phyloP scores from a whole-genome alignment of 2,797 vertebrate species.

The Artibeus jamaicensis region DNA sequence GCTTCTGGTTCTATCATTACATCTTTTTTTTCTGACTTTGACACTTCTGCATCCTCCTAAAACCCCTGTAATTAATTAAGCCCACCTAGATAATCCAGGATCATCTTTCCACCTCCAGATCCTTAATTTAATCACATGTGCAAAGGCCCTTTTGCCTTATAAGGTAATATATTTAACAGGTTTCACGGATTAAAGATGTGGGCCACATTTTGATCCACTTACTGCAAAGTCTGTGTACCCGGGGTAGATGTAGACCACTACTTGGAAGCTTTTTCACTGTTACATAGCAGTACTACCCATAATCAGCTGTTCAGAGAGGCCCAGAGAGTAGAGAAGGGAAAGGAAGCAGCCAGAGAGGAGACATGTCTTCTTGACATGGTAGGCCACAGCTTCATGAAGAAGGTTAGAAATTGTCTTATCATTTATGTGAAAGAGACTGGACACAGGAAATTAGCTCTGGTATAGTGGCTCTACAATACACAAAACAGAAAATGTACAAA shows the following conservation, averaged over 20 bases:
- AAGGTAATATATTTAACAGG: not conserved
- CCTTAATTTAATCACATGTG: not conserved
- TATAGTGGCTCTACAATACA: not conserved
- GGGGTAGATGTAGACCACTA: not conserved
- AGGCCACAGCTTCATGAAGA: not conserved
- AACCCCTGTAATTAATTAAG: not conserved
- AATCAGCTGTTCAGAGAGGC: not conserved
- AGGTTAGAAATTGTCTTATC: not conserved
- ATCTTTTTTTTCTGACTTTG: not conserved
- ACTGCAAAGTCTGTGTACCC: not conserved
- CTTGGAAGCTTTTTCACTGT: not conserved
- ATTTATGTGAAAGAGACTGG: constrained; percentile 1
- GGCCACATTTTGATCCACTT: not conserved
- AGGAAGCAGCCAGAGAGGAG: not conserved
- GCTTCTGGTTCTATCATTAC: not conserved
- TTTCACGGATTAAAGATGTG: not conserved
- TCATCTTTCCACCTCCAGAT: not conserved
- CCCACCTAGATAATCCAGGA: not conserved
- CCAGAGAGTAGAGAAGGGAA: too few species aligned
- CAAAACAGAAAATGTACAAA: not conserved
- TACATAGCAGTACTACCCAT: not conserved
- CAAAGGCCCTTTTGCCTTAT: not conserved
- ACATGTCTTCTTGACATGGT: not conserved
- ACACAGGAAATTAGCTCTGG: not conserved
- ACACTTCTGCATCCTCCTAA: not conserved